phyloP scores from a whole-genome alignment of 2,888 invertebrate genomes.

The Folsomia candida region DNA sequence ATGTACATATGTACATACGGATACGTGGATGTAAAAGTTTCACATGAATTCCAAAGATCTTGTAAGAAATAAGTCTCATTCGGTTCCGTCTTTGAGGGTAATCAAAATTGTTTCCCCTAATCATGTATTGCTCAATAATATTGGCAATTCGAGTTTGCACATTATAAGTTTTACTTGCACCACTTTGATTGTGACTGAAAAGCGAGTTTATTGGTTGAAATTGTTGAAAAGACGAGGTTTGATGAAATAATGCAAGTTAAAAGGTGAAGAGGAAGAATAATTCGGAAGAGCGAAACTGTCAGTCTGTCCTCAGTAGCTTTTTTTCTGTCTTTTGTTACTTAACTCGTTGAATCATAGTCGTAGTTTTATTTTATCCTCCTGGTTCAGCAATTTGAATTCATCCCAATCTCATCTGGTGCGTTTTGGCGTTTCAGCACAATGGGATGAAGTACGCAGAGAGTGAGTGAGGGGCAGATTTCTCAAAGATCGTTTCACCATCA shows the following conservation, averaged over 20 bases:
- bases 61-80: too few relatives aligned
- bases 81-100: too few relatives aligned
- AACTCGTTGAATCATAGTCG: not conserved
- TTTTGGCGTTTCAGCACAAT: constrained; percentile 11
- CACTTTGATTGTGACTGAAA: too few relatives aligned
- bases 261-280: constrained; percentile 1
- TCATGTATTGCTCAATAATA: too few relatives aligned
- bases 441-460: constrained; percentile 11
- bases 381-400: constrained; percentile 12
- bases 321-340: not conserved
- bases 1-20: too few relatives aligned
- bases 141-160: too few relatives aligned
- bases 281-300: not conserved
- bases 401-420: constrained; percentile 7
- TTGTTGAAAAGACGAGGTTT: too few relatives aligned
- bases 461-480: constrained; percentile 9
- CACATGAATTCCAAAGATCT: not conserved
- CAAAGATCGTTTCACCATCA: not conserved
- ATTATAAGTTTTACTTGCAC: too few relatives aligned
- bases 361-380: constrained; percentile 6
- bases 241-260: too few relatives aligned
- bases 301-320: not conserved
- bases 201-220: too few relatives aligned
- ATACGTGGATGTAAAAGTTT: not conserved
- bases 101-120: too few relatives aligned